A percentile compares a stretch with the other conserved stretches of the same genome.
These are phyloP conservation scores for Scolopax rusticola DNA, from an alignment of 2,797 vertebrate species.

Conservation along the genomic window DNA sequence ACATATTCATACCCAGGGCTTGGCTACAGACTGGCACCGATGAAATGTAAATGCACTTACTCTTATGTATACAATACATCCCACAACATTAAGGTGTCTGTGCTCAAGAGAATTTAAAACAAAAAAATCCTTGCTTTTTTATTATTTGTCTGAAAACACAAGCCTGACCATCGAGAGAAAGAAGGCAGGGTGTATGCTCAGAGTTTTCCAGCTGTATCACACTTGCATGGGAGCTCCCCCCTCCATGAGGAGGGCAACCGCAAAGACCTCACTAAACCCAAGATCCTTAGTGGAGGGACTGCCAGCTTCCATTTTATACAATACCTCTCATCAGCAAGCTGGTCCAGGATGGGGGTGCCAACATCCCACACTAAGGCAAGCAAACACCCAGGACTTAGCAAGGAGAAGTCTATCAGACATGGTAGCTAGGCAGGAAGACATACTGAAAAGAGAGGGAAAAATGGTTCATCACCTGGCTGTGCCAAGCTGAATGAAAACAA, in stretches of 20 bases:
- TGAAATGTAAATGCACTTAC: neutral
- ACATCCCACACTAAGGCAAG: rapidly evolving
- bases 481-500: neutral
- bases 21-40: neutral
- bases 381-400: neutral
- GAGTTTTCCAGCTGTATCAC: neutral
- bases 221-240: rapidly evolving
- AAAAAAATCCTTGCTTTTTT: neutral
- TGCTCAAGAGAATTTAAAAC: neutral
- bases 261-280: neutral
- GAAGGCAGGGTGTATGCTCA: neutral
- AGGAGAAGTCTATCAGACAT: neutral
- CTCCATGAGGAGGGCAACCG: neutral
- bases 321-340: neutral
- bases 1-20: neutral
- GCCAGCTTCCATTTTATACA: neutral
- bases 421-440: neutral
- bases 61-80: neutral
- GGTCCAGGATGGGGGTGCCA: neutral
- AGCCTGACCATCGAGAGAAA: neutral
- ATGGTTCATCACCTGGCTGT: neutral
- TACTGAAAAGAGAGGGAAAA: neutral
- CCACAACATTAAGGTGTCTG: neutral
- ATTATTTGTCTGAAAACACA: neutral
- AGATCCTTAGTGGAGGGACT: neutral